Evolutionary conservation across 2,113 vertebrate genomes (phyloP).

Genomic region (Phalacrocorax pelagicus): DNA sequence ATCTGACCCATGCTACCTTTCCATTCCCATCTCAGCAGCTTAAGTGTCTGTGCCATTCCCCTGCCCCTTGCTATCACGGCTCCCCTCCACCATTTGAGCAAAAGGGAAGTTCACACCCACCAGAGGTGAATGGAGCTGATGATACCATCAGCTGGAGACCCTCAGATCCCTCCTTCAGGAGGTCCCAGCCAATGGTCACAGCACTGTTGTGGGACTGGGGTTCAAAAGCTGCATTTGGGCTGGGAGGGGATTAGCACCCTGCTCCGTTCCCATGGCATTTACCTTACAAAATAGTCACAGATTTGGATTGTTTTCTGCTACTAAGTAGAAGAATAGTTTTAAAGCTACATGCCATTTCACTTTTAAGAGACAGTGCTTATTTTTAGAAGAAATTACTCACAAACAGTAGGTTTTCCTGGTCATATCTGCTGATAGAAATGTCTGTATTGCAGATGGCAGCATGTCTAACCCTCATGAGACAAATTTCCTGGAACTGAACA

Average conservation of each 20-base stretch:
- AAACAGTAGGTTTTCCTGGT: slow-evolving; percentile 14
- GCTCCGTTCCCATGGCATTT: not conserved
- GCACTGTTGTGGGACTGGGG: not conserved
- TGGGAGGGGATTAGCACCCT: not conserved
- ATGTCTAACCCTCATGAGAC: slow-evolving; percentile 37
- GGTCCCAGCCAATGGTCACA: not conserved
- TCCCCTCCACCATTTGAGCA: not conserved
- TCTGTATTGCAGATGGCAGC: slow-evolving; percentile 35
- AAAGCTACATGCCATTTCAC: not conserved
- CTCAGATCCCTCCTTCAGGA: too few species aligned
- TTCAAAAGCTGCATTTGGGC: not conserved
- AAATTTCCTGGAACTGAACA: slow-evolving; percentile 37
- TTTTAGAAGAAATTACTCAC: not conserved
- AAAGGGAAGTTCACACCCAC: not conserved
- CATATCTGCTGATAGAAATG: not conserved
- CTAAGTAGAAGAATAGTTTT: not conserved
- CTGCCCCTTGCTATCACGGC: not conserved
- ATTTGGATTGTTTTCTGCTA: not conserved
- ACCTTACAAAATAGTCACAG: not conserved
- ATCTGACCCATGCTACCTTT: not conserved
- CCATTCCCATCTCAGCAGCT: not conserved
- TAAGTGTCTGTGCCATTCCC: not conserved
- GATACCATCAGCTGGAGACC: not conserved
- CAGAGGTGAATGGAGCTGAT: not conserved
- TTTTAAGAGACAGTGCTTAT: not conserved